Evolutionary conservation across 2,888 invertebrate genomes (phyloP), one percentile per base, ranked within the genome.

Genomic region (Orthosia gracilis): DNA sequence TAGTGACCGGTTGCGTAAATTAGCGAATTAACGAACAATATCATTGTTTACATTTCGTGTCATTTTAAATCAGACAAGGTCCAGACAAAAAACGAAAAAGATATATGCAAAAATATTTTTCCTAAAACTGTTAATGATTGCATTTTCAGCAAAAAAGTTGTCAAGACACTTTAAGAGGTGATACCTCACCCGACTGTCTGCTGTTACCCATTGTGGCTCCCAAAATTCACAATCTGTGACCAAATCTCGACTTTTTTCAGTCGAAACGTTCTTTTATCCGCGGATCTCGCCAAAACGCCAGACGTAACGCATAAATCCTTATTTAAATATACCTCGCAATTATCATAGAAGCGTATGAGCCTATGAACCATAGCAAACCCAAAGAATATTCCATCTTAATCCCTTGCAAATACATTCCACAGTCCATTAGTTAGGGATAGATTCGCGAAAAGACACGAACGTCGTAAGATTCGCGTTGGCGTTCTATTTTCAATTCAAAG

Each of bases 271-370:
- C 90, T 94, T 92, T 95, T 95, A 96, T 96, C 96, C 94, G 90
- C 91, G 91, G 92, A 96, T 94, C 96, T 96, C 94, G 95, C 96
- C 95, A 94, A 96, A 95, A 95, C 92, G 92, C 94, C 96, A 96
- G 96, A 95, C 96, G 94, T 94, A 93, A 93, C 93, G 93, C 96
- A 96, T 96, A 96, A 96, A 96, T 96, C 96, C 95, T 95, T 95
- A 96, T 96, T 96, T 95, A 96, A 96, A 96, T 96, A 95, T 96
- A 95, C 94, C 92, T 90, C 90, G 88, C 81, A 80, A 76, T 78
- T 79, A 78, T 76, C 71, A 80, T 88, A 88, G 81, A 77, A 74
- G 68, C 85, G 83, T 85, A 80, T 70, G 68, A 89, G 78, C 91
- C 71, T 92, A 92, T 82, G 80, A 65, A 76, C 81, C 88, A 23